Conservation (phyloP, 2,113 vertebrate genomes). For the Lepus europaeus region DNA sequence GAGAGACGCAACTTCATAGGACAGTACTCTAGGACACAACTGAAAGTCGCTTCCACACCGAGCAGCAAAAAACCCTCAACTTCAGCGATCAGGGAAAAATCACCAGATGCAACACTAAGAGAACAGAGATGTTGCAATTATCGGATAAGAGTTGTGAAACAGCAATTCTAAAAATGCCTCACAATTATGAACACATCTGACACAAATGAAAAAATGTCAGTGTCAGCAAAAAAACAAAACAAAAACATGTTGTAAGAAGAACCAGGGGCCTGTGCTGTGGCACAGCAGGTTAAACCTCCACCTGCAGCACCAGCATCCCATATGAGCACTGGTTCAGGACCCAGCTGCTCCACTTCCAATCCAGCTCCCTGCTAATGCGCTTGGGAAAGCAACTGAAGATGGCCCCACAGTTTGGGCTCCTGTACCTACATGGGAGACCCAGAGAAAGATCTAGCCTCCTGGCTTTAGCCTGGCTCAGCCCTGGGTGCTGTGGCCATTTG, state of each 20-base stretch:
- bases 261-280: background rate
- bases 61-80: background rate
- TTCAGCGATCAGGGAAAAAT: background rate
- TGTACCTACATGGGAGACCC: too few relatives aligned
- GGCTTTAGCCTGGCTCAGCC: too few relatives aligned
- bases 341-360: too few relatives aligned
- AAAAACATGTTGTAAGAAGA: background rate
- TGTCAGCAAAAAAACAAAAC: background rate
- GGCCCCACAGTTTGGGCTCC: too few relatives aligned
- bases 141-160: constrained; percentile 3
- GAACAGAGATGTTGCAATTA: background rate
- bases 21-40: background rate
- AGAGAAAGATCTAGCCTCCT: too few relatives aligned
- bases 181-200: background rate
- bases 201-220: background rate
- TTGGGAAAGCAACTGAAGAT: too few relatives aligned
- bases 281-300: too few relatives aligned
- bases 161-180: background rate
- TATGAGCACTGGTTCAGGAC: too few relatives aligned
- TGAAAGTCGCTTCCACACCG: background rate
- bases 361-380: too few relatives aligned
- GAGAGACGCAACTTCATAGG: background rate
- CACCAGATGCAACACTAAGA: background rate
- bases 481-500: too few relatives aligned
- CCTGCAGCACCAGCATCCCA: too few relatives aligned